Evolutionary conservation across 2,113 vertebrate species (phyloP).

Genomic region (Argyrosomus japonicus): DNA sequence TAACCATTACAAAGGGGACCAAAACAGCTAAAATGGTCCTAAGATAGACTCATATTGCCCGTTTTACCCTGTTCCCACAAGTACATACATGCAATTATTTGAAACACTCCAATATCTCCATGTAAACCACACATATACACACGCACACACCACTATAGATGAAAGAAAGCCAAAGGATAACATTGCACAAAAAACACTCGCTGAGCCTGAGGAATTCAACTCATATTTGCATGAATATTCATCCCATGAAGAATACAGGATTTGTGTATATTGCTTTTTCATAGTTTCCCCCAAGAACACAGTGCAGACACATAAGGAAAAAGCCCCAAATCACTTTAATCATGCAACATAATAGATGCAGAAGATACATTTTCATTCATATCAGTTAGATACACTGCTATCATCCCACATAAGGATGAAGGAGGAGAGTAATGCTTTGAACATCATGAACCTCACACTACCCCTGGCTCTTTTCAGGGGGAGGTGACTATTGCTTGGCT

Average conservation of each 20-base stretch:
- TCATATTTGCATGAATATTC: conserved; percentile 54
- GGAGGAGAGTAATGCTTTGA: conserved; percentile 75
- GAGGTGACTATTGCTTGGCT: conserved; percentile 78
- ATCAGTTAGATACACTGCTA: conserved; percentile 7
- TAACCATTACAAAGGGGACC: neutral
- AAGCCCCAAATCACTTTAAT: neutral
- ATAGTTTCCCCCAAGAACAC: neutral
- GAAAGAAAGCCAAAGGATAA: conserved; percentile 58
- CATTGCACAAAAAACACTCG: conserved; percentile 10
- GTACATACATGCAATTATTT: conserved; percentile 58
- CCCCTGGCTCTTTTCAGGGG: conserved; percentile 76
- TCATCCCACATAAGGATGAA: conserved; percentile 60
- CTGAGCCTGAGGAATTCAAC: conserved; percentile 28
- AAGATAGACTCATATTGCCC: conserved; percentile 14
- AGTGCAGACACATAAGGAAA: neutral
- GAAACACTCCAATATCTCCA: conserved; percentile 62
- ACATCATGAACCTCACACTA: conserved; percentile 61
- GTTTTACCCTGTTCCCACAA: conserved; percentile 49
- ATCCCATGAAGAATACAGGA: conserved; percentile 16
- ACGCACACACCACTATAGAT: conserved; percentile 15
- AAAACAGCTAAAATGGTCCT: neutral
- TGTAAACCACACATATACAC: conserved; percentile 31
- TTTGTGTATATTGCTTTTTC: conserved; percentile 19
- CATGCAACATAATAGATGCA: neutral
- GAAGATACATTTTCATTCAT: conserved; percentile 15